Evolutionary conservation across 1,140 invertebrate genomes (phyloP).

Genomic region (Chironomus tepperi): DNA sequence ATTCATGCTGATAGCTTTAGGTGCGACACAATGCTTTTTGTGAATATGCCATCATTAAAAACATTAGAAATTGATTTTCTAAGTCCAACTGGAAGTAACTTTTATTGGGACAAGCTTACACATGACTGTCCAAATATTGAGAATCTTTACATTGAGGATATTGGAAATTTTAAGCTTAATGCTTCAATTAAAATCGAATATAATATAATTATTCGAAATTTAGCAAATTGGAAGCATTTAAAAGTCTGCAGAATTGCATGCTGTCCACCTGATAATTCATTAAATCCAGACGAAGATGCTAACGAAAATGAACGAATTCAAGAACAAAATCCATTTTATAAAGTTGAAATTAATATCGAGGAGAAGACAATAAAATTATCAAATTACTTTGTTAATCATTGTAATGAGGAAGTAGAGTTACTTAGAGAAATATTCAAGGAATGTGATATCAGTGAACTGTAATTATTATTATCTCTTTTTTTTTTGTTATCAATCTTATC

Average conservation of each 20-base stretch:
- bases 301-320: not conserved
- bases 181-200: not conserved
- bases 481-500: not conserved
- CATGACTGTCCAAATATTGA: constrained; percentile 1
- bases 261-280: not conserved
- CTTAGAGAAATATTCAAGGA: not conserved
- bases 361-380: not conserved
- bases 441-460: not conserved
- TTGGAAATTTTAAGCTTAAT: not conserved
- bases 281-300: not conserved
- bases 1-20: not conserved
- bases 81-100: not conserved
- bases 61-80: not conserved
- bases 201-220: not conserved
- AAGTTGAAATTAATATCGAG: not conserved
- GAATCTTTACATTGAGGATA: not conserved
- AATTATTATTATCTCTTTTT: not conserved
- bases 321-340: not conserved
- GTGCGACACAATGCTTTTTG: not conserved
- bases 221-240: not conserved
- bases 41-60: not conserved
- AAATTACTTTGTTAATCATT: not conserved
- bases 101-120: not conserved
- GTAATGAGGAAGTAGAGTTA: not conserved
- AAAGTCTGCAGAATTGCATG: not conserved